These are phyloP conservation scores for Coleophora deauratella DNA, from an alignment of 2,888 invertebrate species.

Conservation along the genomic window DNA sequence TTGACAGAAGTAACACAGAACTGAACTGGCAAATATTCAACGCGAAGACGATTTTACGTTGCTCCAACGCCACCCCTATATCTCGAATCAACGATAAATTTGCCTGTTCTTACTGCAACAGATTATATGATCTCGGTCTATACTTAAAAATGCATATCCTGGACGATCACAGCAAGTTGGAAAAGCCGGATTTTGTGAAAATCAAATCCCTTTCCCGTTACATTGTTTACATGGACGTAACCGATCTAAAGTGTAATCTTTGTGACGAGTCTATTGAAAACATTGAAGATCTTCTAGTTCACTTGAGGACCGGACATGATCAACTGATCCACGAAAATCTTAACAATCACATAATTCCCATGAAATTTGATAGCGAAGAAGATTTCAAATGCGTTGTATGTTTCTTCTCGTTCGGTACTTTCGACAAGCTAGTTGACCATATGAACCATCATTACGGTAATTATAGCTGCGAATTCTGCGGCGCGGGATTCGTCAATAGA, in stretches of 20 bases:
- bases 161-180: conserved; percentile 29
- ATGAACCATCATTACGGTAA: conserved; percentile 50
- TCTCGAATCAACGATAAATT: conserved; percentile 22
- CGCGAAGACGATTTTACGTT: conserved; percentile 34
- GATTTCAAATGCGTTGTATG: conserved; percentile 40
- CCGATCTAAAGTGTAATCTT: conserved; percentile 33
- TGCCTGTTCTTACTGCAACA: conserved; percentile 46
- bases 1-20: conserved; percentile 24
- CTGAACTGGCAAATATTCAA: conserved; percentile 49
- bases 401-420: conserved; percentile 27
- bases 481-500: conserved; percentile 28
- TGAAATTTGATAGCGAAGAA: conserved; percentile 39
- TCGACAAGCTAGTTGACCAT: conserved; percentile 45
- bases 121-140: conserved; percentile 35
- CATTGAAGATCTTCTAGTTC: conserved; percentile 30
- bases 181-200: conserved; percentile 30
- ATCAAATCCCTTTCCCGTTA: conserved; percentile 33
- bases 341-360: conserved; percentile 43
- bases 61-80: conserved; percentile 48
- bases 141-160: conserved; percentile 40
- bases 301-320: conserved; percentile 28
- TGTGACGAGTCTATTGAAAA: conserved; percentile 27
- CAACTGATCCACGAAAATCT: conserved; percentile 29
- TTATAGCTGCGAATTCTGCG: conserved; percentile 38
- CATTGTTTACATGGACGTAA: conserved; percentile 42